Evolutionary conservation across 2,113 vertebrate genomes (phyloP).

Genomic region (Felis catus): F.catus_Fca126_mat1.0 CM031426.1:40646501-40647000

Average conservation of each 20-base stretch:
- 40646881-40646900: not conserved
- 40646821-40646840: slow-evolving; percentile 33
- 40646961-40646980: not conserved
- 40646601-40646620: not conserved
- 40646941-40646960: slow-evolving; percentile 12
- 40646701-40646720: slow-evolving; percentile 9
- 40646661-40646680: not conserved
- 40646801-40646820: slow-evolving; percentile 1
- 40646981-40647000: not conserved
- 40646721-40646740: not conserved
- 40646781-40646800: slow-evolving; percentile 23
- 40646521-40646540: not conserved
- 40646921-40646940: slow-evolving; percentile 2
- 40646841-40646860: not conserved
- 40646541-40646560: not conserved
- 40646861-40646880: not conserved
- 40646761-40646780: not conserved
- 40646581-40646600: not conserved
- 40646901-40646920: not conserved
- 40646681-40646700: not conserved
- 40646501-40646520: not conserved
- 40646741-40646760: not conserved
- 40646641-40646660: not conserved
- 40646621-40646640: not conserved
- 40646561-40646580: not conserved